Evolutionary conservation across 2,797 vertebrate species (phyloP).

Genomic region (Tenualosa thibaudeaui): DNA sequence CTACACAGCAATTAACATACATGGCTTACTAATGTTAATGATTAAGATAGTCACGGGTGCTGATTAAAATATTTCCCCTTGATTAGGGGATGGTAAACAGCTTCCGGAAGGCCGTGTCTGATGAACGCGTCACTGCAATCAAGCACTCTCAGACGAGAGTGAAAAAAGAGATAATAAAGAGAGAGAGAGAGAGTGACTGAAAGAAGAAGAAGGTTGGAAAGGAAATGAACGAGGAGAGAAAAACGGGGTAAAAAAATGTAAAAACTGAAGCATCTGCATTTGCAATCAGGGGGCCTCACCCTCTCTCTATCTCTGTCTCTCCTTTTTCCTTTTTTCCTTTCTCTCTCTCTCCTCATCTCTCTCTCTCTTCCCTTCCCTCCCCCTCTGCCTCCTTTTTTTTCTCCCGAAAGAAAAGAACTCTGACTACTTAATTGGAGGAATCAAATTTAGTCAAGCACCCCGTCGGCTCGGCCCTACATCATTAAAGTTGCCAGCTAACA

Average conservation of each 20-base stretch:
- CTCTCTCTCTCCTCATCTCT: slow-evolving; percentile 51
- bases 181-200: not conserved
- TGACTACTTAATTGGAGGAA: slow-evolving; percentile 87
- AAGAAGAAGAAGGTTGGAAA: slow-evolving; percentile 24
- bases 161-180: slow-evolving; percentile 51
- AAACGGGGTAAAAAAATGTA: slow-evolving; percentile 44
- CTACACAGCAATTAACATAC: slow-evolving; percentile 79
- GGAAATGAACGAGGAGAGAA: slow-evolving; percentile 2
- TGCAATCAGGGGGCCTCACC: slow-evolving; percentile 77
- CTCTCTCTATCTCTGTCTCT: slow-evolving; percentile 37
- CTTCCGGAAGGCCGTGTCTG: slow-evolving; percentile 70
- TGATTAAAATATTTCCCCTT: slow-evolving; percentile 87
- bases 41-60: slow-evolving; percentile 78
- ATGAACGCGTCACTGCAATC: slow-evolving; percentile 72
- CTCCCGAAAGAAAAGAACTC: slow-evolving; percentile 81
- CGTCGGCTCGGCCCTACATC: slow-evolving; percentile 85
- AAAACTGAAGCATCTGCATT: slow-evolving; percentile 76
- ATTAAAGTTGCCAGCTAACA: slow-evolving; percentile 92
- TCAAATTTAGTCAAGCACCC: slow-evolving; percentile 83
- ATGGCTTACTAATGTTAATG: slow-evolving; percentile 74
- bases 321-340: slow-evolving; percentile 65
- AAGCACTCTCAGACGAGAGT: slow-evolving; percentile 47
- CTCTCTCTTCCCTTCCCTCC: slow-evolving; percentile 51
- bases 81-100: slow-evolving; percentile 80
- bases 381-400: slow-evolving; percentile 64